Evolutionary conservation across 2,797 vertebrate genomes (phyloP), one percentile per base, ranked within the genome.

Genomic region (Coreius guichenoti): DNA sequence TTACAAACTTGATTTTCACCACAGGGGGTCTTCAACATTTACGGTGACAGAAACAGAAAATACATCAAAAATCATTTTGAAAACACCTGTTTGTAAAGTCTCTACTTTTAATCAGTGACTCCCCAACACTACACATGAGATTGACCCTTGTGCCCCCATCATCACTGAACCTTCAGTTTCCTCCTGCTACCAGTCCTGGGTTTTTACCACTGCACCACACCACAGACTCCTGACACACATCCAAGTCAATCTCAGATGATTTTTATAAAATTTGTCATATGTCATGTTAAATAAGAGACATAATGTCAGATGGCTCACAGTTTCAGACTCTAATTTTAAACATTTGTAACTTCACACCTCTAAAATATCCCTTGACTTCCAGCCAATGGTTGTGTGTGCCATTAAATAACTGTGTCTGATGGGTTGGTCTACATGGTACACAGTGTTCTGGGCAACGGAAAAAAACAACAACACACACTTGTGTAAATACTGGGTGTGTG

Each of bases 321-420:
- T 86, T 91, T 87, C 70, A 68, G 91, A 88, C 84, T 89, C 92
- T 95, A 93, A 93, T 91, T 95, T 93, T 94, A 93, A 88, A 85
- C 45, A 16, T 68, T 63, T 85, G 85, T 82, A 89, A 90, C 76
- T 49, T 61, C 47, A 82, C 80, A 84, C 86, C 51, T 45, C 68
- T 67, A 23, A 85, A 87, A 73, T 85, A 54, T 78, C 39, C 19
- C 13, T 72, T 86, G 84, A 85, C 70, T 8, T 69, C 26, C 13
- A 45, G 58, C 82, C 81, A 16, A 21, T 83, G 70, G 43, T 67
- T 39, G 23, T 45, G 67, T 84, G 81, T 86, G 80, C 81, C 16
- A 31, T 69, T 51, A 84, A 84, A 78, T 17, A 61, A 65, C 31
- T 72, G 16, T 61, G 26, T 61, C 26, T n/a, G 8, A 36, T 82